Evolutionary conservation across 2,888 invertebrate genomes (phyloP).

Genomic region (Drosophila yooni): DNA sequence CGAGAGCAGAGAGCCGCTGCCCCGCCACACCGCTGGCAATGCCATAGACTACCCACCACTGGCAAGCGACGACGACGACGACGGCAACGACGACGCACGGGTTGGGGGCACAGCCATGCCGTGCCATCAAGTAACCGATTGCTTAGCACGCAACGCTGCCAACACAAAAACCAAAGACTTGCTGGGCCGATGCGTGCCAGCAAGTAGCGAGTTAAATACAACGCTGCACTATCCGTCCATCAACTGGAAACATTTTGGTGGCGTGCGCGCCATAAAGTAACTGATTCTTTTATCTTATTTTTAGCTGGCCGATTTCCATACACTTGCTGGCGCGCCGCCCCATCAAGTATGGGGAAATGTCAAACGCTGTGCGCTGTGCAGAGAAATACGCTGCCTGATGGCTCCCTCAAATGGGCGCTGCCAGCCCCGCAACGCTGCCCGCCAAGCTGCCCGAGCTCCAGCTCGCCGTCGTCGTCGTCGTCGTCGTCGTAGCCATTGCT

Average conservation of each 20-base stretch:
- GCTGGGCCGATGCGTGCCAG: conserved; percentile 70
- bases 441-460: conserved; percentile 72
- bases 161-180: conserved; percentile 66
- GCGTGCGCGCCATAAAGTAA: conserved; percentile 82
- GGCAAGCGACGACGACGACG: conserved; percentile 52
- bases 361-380: conserved; percentile 78
- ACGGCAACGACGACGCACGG: conserved; percentile 57
- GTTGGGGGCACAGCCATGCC: conserved; percentile 63
- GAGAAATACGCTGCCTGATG: conserved; percentile 81
- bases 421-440: conserved; percentile 74
- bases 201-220: conserved; percentile 58
- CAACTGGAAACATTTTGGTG: conserved; percentile 81
- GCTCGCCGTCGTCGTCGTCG: conserved; percentile 56
- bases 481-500: conserved; percentile 54
- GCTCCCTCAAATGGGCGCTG: conserved; percentile 82
- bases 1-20: conserved; percentile 20
- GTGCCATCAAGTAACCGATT: conserved; percentile 73
- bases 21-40: conserved; percentile 42
- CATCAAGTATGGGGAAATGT: conserved; percentile 84
- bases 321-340: conserved; percentile 81
- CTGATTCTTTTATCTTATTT: conserved; percentile 69
- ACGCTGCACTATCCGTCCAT: conserved; percentile 18
- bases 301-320: conserved; percentile 44
- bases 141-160: conserved; percentile 26
- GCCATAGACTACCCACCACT: conserved; percentile 65